Percentiles rank a stretch among this genome's conserved stretches.
phyloP scores from a whole-genome alignment of 2,888 invertebrate species.

The Drosophila hamatofila region DNA sequence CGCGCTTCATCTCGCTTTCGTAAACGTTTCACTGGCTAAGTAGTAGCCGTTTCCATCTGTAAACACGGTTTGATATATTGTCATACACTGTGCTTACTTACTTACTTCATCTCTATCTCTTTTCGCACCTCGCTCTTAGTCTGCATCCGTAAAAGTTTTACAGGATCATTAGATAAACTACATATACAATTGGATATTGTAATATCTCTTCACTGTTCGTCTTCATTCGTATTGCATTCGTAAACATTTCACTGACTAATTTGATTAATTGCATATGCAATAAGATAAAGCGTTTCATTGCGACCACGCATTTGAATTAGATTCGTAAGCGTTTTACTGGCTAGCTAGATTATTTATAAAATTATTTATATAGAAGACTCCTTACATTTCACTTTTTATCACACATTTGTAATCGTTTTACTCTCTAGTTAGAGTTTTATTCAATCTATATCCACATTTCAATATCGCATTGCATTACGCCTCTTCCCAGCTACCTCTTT shows the following conservation, averaged over 20 bases:
- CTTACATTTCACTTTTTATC: background rate
- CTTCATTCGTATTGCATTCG: background rate
- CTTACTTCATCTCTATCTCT: background rate
- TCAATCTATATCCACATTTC: background rate
- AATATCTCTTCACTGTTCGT: no score
- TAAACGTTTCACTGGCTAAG: background rate
- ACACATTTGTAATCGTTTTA: background rate
- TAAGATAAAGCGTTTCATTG: background rate
- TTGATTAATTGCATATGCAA: background rate
- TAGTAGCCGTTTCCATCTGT: background rate
- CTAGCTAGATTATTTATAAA: no score
- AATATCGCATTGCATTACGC: background rate
- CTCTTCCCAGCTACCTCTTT: background rate
- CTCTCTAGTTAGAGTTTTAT: background rate
- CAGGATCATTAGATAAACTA: background rate
- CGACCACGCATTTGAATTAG: background rate
- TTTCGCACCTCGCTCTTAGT: background rate
- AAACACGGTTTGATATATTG: background rate
- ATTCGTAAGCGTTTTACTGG: background rate
- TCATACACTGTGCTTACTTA: background rate
- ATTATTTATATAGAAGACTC: no score
- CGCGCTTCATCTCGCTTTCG: background rate
- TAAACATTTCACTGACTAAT: background rate
- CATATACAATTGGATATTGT: background rate
- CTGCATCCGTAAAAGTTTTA: background rate